These are phyloP conservation scores for Trichonephila clavipes DNA, from an alignment of 1,140 invertebrate genomes.

Conservation along the genomic window DNA sequence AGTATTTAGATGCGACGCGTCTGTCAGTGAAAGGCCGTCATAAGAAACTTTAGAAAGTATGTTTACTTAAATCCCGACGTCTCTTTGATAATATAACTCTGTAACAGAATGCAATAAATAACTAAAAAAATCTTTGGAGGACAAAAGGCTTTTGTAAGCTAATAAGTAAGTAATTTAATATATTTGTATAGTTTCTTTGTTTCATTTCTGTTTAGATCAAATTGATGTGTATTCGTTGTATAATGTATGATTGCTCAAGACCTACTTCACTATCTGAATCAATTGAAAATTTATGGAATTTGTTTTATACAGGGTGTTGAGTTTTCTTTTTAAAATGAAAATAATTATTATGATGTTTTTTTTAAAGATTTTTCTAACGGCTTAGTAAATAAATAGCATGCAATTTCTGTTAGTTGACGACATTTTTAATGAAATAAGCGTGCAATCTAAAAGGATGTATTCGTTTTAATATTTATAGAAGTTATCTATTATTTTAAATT, in stretches of 20 bases:
- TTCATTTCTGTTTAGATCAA: neutral
- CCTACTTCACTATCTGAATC: neutral
- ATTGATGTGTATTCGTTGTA: neutral
- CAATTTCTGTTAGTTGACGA: too few species aligned
- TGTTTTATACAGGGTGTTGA: too few species aligned
- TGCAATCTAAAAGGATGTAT: too few species aligned
- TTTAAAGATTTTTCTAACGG: too few species aligned
- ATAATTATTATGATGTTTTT: too few species aligned
- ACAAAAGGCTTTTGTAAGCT: neutral
- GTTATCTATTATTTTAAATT: too few species aligned
- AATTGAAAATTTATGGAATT: too few species aligned
- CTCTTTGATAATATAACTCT: neutral
- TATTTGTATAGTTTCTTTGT: neutral
- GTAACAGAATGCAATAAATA: neutral
- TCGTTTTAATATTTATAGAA: too few species aligned
- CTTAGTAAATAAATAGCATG: too few species aligned
- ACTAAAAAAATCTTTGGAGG: neutral
- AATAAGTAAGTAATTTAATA: constrained; percentile 12
- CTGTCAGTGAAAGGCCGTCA: neutral
- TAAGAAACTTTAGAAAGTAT: neutral
- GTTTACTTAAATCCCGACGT: neutral
- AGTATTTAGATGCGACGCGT: constrained; percentile 2
- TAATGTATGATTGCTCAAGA: neutral
- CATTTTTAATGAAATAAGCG: too few species aligned
- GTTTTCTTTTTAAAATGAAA: too few species aligned